Evolutionary conservation across 2,888 invertebrate genomes (phyloP).

Genomic region (Hedya salicella): DNA sequence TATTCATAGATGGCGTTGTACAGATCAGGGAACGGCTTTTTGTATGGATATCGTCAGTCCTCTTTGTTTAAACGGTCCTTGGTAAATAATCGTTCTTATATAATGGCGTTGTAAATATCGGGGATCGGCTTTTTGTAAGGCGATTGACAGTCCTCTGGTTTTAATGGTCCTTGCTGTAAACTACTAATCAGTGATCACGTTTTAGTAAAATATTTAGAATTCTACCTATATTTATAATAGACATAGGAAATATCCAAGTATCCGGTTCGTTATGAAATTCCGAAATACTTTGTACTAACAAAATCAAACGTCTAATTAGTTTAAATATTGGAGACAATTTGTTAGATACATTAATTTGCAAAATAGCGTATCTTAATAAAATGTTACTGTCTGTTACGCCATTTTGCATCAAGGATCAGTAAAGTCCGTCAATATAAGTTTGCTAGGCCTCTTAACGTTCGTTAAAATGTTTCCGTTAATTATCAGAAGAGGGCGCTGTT

Average conservation of each 20-base stretch:
- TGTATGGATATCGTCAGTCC: no score
- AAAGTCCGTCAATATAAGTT: slow-evolving; percentile 20
- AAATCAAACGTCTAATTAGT: not conserved
- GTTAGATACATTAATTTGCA: not conserved
- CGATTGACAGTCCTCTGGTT: no score
- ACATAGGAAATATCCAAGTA: not conserved
- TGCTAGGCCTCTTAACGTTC: slow-evolving; percentile 28
- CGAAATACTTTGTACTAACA: not conserved
- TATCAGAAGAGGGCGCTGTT: slow-evolving; percentile 9
- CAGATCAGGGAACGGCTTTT: no score
- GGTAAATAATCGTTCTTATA: no score
- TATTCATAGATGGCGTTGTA: no score
- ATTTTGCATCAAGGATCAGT: not conserved
- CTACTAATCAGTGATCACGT: no score
- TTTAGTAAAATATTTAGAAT: no score
- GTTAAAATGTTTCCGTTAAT: slow-evolving; percentile 32
- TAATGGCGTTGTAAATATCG: no score
- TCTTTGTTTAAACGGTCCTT: no score
- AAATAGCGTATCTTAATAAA: not conserved
- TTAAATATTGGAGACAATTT: not conserved
- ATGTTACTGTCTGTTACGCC: not conserved
- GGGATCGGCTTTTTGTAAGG: no score
- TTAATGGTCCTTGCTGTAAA: no score
- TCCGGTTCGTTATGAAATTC: not conserved
- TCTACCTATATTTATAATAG: no score